Conservation (phyloP, 2,113 vertebrate genomes). For the Genyomyrus donnyi region DNA sequence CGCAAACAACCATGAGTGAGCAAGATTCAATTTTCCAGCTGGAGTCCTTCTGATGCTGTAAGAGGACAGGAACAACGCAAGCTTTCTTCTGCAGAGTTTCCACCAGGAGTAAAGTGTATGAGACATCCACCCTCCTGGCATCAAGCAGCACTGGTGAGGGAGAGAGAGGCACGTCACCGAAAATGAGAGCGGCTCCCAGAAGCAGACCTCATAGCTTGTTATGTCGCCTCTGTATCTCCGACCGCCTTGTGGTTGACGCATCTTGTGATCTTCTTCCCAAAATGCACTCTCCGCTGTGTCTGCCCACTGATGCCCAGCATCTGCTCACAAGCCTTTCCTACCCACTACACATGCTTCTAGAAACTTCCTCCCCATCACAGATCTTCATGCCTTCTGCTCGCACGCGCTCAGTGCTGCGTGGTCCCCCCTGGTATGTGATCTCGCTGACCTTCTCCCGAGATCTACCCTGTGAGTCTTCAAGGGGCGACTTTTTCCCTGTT, state of each 20-base stretch:
- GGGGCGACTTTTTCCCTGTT: not conserved
- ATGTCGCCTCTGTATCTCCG: not conserved
- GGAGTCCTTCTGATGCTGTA: not conserved
- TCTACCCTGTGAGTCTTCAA: not conserved
- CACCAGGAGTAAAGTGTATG: not conserved
- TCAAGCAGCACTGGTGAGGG: not conserved
- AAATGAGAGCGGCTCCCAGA: not conserved
- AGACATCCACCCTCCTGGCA: not conserved
- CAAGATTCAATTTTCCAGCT: slow-evolving; percentile 16
- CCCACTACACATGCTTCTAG: not conserved
- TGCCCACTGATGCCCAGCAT: not conserved
- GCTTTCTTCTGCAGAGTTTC: slow-evolving; percentile 3
- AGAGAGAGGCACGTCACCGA: not conserved
- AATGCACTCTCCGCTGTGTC: not conserved
- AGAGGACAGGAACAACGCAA: not conserved
- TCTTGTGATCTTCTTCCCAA: not conserved
- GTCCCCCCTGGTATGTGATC: not conserved
- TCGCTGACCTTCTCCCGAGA: not conserved
- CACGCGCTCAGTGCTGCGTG: not conserved
- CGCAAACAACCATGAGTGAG: slow-evolving; percentile 11
- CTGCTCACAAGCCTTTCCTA: not conserved
- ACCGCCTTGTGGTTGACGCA: not conserved
- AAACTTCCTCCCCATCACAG: not conserved
- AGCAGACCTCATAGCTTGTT: not conserved
- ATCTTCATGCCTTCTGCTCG: not conserved